Evolutionary conservation across 2,797 vertebrate genomes (phyloP), one percentile per base, ranked within the genome.

Genomic region (Morus bassanus): DNA sequence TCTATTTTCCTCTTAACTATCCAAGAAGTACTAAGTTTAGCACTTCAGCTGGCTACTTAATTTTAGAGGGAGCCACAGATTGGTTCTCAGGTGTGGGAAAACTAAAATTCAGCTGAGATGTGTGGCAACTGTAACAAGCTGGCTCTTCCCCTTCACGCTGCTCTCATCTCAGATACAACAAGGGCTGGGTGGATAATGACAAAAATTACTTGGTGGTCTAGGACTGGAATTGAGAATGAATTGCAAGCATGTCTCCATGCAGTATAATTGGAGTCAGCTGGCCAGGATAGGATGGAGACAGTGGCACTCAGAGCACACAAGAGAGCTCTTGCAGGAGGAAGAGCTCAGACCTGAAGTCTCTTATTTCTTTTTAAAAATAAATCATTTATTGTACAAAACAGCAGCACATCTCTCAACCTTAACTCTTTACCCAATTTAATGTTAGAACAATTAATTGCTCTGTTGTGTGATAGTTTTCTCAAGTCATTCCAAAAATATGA

Each of bases 171-270:
- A 72, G 43, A 65, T 61, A 69, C 30, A 61, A 3, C 3, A 9
- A 69, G 18, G 24, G 18, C 19, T 81, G 18, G 9, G 18, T 50
- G 18, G 19, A 7, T 63, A 73, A 50, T 33, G 27, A 54, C 13
- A 77, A 87, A 80, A 88, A 39, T 30, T 63, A 54, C 7, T 13
- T 53, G 16, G 11, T 9, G 3, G 7, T 88, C 89, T 76, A 89
- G 43, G 18, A 53, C 45, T 80, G 41, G 37, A 75, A 28, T 2
- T 75, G 23, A 41, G 43, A 72, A 45, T 37, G 5, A 72, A 84
- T 30, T 0, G 0, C 39, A 69, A 48, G 13, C 25, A 19, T 18
- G 5, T 11, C 41, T 68, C 41, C 43, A 13, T 39, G 43, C 12
- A 51, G 28, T 35, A 28, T n/a, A 84, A 59, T 2, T 75, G 61